These are phyloP conservation scores for Aviceda subcristata DNA, from an alignment of 2,113 vertebrate genomes.

Conservation along the genomic window DNA sequence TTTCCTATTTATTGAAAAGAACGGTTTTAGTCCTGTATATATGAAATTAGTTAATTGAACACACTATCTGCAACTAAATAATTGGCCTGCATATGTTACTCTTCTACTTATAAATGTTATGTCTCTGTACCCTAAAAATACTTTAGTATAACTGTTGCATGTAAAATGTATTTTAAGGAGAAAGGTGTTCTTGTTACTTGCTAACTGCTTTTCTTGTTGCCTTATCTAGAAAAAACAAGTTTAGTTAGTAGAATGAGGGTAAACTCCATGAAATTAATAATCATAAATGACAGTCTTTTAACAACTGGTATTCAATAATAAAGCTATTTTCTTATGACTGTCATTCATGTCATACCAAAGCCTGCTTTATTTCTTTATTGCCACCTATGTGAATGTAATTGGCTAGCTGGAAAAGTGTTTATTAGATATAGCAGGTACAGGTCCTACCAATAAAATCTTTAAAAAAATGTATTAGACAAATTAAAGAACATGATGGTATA, in stretches of 20 bases:
- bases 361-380: neutral
- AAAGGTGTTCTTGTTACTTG: neutral
- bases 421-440: neutral
- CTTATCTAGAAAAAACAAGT: neutral
- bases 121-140: neutral
- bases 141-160: neutral
- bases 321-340: neutral
- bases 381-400: neutral
- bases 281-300: conserved; percentile 51
- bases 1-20: conserved; percentile 30
- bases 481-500: neutral
- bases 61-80: neutral
- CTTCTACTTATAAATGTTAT: neutral
- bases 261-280: neutral
- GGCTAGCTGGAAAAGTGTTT: neutral
- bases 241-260: neutral
- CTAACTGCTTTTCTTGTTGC: neutral
- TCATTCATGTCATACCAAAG: neutral
- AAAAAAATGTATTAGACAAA: neutral
- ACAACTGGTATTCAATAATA: conserved; percentile 20
- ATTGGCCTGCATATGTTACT: neutral
- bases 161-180: neutral
- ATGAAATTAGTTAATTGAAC: neutral
- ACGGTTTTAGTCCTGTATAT: neutral
- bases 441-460: neutral